A percentile compares a stretch with the other conserved stretches of the same genome.
Conservation (phyloP, 2,888 invertebrate genomes). For the Mactromeris polynyma region DNA sequence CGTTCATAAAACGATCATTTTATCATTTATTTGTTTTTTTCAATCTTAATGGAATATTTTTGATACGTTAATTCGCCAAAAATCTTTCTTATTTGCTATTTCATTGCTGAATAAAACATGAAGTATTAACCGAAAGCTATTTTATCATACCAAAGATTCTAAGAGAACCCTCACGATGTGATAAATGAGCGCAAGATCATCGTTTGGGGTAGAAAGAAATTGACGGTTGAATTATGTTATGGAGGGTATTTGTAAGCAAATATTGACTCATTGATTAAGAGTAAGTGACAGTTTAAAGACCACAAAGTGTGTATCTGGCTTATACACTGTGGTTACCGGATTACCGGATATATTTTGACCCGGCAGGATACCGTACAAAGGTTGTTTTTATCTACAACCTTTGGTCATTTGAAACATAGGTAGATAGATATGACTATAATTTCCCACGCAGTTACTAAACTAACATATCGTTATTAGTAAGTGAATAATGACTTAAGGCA, state of each 20-base stretch:
- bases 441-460: not conserved
- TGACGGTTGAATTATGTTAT: constrained; percentile 13
- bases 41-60: constrained; percentile 12
- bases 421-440: not conserved
- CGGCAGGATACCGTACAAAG: constrained; percentile 13
- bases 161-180: constrained; percentile 22
- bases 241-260: constrained; percentile 38
- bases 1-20: constrained; percentile 32
- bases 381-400: constrained; percentile 22
- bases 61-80: constrained; percentile 14
- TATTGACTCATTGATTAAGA: constrained; percentile 47
- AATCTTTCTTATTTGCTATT: constrained; percentile 15
- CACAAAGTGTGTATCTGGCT: constrained; percentile 42
- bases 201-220: constrained; percentile 23
- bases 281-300: constrained; percentile 44
- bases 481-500: not conserved
- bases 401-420: constrained; percentile 3
- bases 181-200: constrained; percentile 28
- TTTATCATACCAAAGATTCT: constrained; percentile 21
- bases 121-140: constrained; percentile 8
- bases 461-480: not conserved
- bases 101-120: constrained; percentile 14
- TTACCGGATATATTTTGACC: constrained; percentile 43
- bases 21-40: not conserved
- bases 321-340: constrained; percentile 36